Percentiles rank a stretch among this genome's conserved stretches.
These are phyloP conservation scores for Corythornis cristatus DNA, from an alignment of 2,113 vertebrate species.

Conservation along the genomic window DNA sequence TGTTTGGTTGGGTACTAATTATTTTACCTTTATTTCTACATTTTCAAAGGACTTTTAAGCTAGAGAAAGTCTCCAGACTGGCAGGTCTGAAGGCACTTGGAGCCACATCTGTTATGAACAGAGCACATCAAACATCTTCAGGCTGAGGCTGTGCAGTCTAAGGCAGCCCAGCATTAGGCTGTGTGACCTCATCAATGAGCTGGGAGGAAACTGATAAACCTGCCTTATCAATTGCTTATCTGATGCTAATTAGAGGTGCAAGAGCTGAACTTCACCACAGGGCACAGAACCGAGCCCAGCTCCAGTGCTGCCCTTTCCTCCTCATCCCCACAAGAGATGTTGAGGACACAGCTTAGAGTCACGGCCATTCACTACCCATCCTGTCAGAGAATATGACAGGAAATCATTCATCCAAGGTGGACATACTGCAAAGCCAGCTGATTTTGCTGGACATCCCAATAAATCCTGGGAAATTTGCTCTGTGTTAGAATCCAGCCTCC, in stretches of 20 bases:
- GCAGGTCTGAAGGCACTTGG: background rate
- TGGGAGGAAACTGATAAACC: background rate
- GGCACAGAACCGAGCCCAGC: background rate
- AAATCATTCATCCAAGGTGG: slow-evolving; percentile 10
- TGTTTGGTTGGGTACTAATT: background rate
- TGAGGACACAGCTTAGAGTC: slow-evolving; percentile 1
- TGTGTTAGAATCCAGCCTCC: background rate
- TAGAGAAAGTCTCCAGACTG: background rate
- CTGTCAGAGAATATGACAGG: slow-evolving; percentile 15
- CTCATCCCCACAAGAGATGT: background rate
- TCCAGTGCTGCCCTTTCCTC: background rate
- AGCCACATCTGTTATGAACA: fast-evolving
- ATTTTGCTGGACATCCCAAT: slow-evolving; percentile 42
- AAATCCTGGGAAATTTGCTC: slow-evolving; percentile 38
- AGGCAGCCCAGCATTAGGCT: background rate
- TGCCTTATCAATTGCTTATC: background rate
- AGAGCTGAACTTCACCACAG: background rate
- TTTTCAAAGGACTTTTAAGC: background rate
- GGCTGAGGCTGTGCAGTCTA: background rate
- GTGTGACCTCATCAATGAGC: fast-evolving
- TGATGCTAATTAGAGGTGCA: background rate
- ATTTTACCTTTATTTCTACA: background rate
- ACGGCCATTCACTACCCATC: background rate
- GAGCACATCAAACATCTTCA: fast-evolving
- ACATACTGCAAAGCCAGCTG: slow-evolving; percentile 23